Evolutionary conservation across 2,888 invertebrate genomes (phyloP), one percentile per base, ranked within the genome.

Genomic region (Hirtodrosophila cameraria): DNA sequence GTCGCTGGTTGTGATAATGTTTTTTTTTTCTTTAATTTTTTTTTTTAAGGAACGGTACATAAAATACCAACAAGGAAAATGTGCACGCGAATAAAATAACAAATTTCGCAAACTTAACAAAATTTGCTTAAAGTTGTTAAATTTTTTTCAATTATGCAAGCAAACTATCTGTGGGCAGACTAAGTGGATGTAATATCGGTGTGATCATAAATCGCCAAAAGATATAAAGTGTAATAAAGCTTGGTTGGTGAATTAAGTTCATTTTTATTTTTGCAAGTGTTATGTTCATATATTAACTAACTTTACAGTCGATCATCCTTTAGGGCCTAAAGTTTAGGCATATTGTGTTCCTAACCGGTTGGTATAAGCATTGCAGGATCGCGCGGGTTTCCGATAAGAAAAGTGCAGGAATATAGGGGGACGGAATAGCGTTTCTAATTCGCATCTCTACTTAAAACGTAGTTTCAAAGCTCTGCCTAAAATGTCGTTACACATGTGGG

Each of bases 81-180:
- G 71, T 82, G 86, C 83, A 80, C 79, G 86, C 86, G 72, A 72
- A 53, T 33, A 65, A 85, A 85, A 85, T 78, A 78, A 82, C 79
- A 82, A 79, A 84, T 62, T 62, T 59, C 50, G 35, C 48, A 36
- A 57, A 63, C 59, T 66, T 62, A 77, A 70, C 66, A 42, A 69
- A 68, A 61, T 61, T 65, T 61, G 46, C 42, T 60, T 33, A 57
- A 43, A 70, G 66, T 86, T 79, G 83, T 73, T 69, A 61, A 75
- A 49, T 43, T 75, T 78, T 23, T 60, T 63, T 57, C 58, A 72
- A 75, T 59, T 70, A 69, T 82, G 63, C 66, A 83, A 49, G 54
- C 48, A 41, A 13, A 11, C 23, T 46, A 31, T 5, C 16, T 8
- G 35, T 11, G 20, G 16, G 33, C 28, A n/a, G 30, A 25, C 1